Conservation (phyloP, 1,140 invertebrate genomes). For the Zaprionus africanus region DNA sequence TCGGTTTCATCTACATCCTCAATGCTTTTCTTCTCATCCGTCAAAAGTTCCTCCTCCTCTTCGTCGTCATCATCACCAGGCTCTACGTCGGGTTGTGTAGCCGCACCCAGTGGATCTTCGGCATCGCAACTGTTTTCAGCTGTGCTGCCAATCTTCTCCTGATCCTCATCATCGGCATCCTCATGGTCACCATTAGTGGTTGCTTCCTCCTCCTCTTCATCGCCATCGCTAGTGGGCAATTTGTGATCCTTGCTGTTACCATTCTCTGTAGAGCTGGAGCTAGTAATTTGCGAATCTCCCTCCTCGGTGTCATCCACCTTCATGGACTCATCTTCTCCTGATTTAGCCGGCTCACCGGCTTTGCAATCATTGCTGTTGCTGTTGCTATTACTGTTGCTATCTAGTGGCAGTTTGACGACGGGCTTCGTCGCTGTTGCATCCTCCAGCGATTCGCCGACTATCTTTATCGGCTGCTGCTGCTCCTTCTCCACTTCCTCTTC, state of each 20-base stretch:
- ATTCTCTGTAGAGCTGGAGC: slow-evolving; percentile 62
- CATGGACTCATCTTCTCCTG: slow-evolving; percentile 26
- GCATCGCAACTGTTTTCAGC: slow-evolving; percentile 75
- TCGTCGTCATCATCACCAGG: slow-evolving; percentile 27
- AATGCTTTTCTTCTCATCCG: slow-evolving; percentile 37
- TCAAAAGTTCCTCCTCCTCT: slow-evolving; percentile 35
- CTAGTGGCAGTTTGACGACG: slow-evolving; percentile 19
- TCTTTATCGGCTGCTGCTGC: not conserved
- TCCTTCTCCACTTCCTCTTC: slow-evolving; percentile 1
- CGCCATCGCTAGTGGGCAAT: slow-evolving; percentile 42
- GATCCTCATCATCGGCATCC: slow-evolving; percentile 68
- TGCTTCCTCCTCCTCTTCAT: slow-evolving; percentile 63
- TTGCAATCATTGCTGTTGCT: slow-evolving; percentile 24
- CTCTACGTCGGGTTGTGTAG: slow-evolving; percentile 18
- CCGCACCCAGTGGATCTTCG: slow-evolving; percentile 69
- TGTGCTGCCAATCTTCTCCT: slow-evolving; percentile 76
- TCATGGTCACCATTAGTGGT: slow-evolving; percentile 75
- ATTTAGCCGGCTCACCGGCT: slow-evolving; percentile 9
- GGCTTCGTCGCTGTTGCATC: slow-evolving; percentile 2
- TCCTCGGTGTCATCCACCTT: slow-evolving; percentile 59
- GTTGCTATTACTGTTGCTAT: slow-evolving; percentile 31
- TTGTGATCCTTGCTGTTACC: slow-evolving; percentile 54
- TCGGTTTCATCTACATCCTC: slow-evolving; percentile 51
- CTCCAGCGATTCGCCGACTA: not conserved
- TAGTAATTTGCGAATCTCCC: slow-evolving; percentile 75